phyloP scores from a whole-genome alignment of 35 echinoderm and acorn worm genomes.

The Diadema setosum region DNA sequence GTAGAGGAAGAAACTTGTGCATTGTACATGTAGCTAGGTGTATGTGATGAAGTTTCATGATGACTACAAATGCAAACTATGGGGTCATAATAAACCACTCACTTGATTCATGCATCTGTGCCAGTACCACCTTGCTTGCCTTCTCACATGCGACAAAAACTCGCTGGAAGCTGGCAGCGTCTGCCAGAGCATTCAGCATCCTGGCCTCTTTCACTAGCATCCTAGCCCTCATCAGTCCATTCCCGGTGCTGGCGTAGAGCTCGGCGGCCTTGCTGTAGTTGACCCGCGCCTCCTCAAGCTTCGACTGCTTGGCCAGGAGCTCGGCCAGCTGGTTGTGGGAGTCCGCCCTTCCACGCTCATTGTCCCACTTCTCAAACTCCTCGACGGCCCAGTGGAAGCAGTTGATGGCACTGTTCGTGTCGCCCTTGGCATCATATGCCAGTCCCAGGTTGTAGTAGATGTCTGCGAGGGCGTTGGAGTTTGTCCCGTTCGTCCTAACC shows the following conservation, averaged over 20 bases:
- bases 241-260: neutral
- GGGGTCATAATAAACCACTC: too few relatives aligned
- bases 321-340: neutral
- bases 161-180: neutral
- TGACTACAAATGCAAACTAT: too few relatives aligned
- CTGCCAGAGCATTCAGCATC: neutral
- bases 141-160: neutral
- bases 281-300: neutral
- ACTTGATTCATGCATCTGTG: too few relatives aligned
- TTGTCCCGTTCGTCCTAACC: neutral
- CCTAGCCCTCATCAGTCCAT: conserved; percentile 1
- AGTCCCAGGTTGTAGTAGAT: conserved; percentile 29
- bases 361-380: conserved; percentile 4
- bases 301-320: neutral
- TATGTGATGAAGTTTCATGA: too few relatives aligned
- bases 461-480: neutral
- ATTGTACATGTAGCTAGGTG: too few relatives aligned
- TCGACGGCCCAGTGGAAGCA: neutral
- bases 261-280: neutral
- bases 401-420: neutral
- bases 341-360: neutral
- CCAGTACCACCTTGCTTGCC: neutral
- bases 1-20: too few relatives aligned
- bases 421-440: neutral
- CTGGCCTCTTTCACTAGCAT: conserved; percentile 11